These are phyloP conservation scores for Propsilocerus akamusi DNA, from an alignment of 1,140 invertebrate species.

Conservation along the genomic window DNA sequence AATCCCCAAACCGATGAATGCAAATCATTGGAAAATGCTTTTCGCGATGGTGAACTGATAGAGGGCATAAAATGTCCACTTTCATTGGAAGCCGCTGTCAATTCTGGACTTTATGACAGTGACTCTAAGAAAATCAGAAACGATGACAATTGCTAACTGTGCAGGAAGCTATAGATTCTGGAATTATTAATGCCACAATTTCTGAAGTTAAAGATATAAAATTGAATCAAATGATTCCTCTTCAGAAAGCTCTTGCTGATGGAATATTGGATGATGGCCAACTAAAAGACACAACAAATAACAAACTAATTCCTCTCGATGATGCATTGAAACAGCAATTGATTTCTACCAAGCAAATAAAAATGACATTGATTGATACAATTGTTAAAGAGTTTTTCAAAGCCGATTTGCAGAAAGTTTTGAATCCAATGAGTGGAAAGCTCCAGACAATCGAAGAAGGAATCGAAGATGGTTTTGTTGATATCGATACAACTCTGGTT, in stretches of 20 bases:
- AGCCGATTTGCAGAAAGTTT: slow-evolving; percentile 49
- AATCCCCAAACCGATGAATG: slow-evolving; percentile 45
- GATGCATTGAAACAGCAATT: slow-evolving; percentile 45
- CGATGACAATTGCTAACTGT: slow-evolving; percentile 46
- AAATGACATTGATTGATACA: slow-evolving; percentile 49
- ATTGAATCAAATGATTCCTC: slow-evolving; percentile 42
- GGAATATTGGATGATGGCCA: slow-evolving; percentile 49
- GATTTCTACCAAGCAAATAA: slow-evolving; percentile 47
- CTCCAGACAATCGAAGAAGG: slow-evolving; percentile 51
- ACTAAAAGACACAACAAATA: slow-evolving; percentile 45
- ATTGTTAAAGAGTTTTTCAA: slow-evolving; percentile 65
- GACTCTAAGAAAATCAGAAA: slow-evolving; percentile 50
- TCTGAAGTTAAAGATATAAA: slow-evolving; percentile 63
- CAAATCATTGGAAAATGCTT: slow-evolving; percentile 46
- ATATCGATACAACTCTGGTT: slow-evolving; percentile 45
- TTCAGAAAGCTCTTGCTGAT: slow-evolving; percentile 43
- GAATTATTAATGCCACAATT: slow-evolving; percentile 63
- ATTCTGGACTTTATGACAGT: slow-evolving; percentile 47
- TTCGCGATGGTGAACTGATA: slow-evolving; percentile 45
- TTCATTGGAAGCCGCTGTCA: slow-evolving; percentile 55
- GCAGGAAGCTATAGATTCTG: slow-evolving; percentile 54
- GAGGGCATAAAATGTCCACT: slow-evolving; percentile 47
- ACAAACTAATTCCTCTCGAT: slow-evolving; percentile 43
- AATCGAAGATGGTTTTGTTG: slow-evolving; percentile 48
- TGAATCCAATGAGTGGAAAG: slow-evolving; percentile 62